These are phyloP conservation scores for Columba livia DNA, from an alignment of 2,113 vertebrate species.

Conservation along the genomic window DNA sequence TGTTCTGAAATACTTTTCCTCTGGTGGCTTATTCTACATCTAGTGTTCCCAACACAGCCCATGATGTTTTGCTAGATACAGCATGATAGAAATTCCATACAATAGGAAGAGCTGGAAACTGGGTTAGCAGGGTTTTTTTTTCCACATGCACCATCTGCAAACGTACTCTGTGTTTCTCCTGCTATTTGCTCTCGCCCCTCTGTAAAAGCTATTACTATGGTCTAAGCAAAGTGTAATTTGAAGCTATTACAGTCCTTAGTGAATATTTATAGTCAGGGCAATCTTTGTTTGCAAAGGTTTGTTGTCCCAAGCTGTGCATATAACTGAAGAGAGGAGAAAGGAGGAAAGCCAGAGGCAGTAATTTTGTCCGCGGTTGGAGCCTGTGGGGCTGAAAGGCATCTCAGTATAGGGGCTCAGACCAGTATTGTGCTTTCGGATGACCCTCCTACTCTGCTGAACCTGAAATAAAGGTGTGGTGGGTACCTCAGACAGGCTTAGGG, in stretches of 20 bases:
- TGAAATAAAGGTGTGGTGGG: background rate
- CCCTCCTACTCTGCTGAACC: background rate
- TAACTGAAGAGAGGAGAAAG: background rate
- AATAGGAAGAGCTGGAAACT: background rate
- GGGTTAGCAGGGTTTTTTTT: background rate
- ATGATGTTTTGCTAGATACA: background rate
- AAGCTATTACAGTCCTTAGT: background rate
- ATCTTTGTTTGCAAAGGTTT: background rate
- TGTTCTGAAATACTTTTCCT: background rate
- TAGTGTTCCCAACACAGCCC: fast-evolving
- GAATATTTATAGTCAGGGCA: background rate
- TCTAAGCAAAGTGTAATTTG: background rate
- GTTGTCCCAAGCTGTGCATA: background rate
- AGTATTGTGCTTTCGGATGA: background rate
- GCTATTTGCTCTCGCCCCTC: background rate
- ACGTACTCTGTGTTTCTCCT: background rate
- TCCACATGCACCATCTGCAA: background rate
- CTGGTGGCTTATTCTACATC: background rate
- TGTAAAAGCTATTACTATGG: background rate
- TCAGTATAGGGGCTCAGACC: background rate
- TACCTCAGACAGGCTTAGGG: background rate
- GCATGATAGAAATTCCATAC: fast-evolving
- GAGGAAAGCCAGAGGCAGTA: background rate
- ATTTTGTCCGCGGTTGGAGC: background rate
- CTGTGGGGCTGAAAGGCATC: background rate